Base-by-base conservation (phyloP, 2,888 invertebrate genomes). In the Pyrgus malvae region DNA sequence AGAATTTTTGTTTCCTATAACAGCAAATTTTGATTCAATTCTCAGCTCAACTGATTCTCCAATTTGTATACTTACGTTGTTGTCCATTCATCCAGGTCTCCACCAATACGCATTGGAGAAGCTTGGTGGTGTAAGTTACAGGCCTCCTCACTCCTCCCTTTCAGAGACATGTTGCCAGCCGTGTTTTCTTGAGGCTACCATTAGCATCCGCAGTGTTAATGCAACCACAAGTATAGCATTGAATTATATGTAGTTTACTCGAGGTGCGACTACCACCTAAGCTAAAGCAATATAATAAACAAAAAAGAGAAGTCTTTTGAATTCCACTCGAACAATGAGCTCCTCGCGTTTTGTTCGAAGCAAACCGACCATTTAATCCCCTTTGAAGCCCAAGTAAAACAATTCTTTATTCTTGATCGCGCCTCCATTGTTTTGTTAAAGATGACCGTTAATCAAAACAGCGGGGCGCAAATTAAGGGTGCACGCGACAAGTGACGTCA, bases 321-420 rank as follows among this genome's bases (percentile, higher is more conserved):
- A 64, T 61, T 61, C 53, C 59, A 55, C 62, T 68, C 58, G 62
- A 38, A 53, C 53, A 53, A 53, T 45, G 53, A 44, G 19, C n/a
- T 14, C 3, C 37, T 37, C 51, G 16, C 42, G 44, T 75, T 76
- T 76, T 71, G 70, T 70, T 64, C 58, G 40, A 49, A 60, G 56
- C 62, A 65, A 67, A 60, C 68, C 67, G 67, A 65, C 65, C 67
- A 68, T 70, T 69, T 66, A 72, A 75, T 70, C 67, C 64, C 62
- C 66, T 67, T 64, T 62, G 55, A 58, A 68, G 62, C 59, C 63
- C 51, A 61, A 59, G 55, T 62, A 69, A 72, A 73, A 70, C 69
- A 72, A 69, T 72, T 68, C 67, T 70, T 74, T 71, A 71, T 67
- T 63, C 72, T 58, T 64, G 68, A 62, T 62, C 59, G 60, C 62